Evolutionary conservation across 2,113 vertebrate species (phyloP).

Genomic region (Aldabrachelys gigantea): DNA sequence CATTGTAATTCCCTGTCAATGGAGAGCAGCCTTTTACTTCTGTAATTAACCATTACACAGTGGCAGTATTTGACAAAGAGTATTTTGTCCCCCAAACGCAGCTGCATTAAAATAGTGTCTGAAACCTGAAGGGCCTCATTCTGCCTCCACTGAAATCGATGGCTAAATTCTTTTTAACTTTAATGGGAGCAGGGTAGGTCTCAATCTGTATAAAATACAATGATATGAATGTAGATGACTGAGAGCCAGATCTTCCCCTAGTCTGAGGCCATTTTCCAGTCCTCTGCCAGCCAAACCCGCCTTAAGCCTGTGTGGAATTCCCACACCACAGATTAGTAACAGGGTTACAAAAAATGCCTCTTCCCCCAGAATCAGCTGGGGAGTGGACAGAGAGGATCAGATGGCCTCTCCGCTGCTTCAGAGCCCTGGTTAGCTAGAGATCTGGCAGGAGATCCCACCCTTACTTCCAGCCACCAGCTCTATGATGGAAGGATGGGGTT

Average conservation of each 20-base stretch:
- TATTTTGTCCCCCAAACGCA: neutral
- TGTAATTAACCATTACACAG: neutral
- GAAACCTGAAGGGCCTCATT: neutral
- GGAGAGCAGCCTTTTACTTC: neutral
- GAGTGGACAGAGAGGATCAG: neutral
- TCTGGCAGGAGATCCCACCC: neutral
- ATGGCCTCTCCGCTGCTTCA: neutral
- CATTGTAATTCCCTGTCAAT: accelerated
- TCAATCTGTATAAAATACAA: neutral
- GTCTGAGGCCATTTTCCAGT: neutral
- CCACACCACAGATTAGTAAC: neutral
- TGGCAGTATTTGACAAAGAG: neutral
- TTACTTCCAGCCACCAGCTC: neutral
- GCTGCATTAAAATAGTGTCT: neutral
- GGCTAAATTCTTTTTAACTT: neutral
- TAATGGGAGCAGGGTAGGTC: neutral
- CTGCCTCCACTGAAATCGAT: neutral
- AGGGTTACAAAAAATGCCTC: neutral
- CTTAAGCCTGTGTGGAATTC: neutral
- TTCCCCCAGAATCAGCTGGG: neutral
- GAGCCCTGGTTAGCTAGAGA: neutral
- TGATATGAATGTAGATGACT: neutral
- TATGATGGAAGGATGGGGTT: accelerated
- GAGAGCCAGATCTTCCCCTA: neutral
- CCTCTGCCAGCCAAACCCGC: neutral